These are phyloP conservation scores for Melanogrammus aeglefinus DNA, from an alignment of 2,797 vertebrate genomes.

Conservation along the genomic window DNA sequence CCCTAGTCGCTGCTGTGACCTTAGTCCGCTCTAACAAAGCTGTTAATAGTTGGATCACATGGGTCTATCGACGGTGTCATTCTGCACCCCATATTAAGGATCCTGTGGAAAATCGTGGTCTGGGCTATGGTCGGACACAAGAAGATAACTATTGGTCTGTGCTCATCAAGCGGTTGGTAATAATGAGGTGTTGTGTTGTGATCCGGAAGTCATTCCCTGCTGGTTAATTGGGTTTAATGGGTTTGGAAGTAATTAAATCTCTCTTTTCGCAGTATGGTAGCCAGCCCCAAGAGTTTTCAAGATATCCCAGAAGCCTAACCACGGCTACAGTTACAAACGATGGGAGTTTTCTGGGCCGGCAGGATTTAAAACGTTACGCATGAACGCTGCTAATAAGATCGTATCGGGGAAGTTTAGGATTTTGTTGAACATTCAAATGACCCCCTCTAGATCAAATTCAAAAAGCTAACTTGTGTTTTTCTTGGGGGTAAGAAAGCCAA, in stretches of 20 bases:
- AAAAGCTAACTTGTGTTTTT: not conserved
- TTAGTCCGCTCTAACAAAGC: not conserved
- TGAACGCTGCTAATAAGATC: not conserved
- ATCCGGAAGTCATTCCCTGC: not conserved
- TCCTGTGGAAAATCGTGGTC: not conserved
- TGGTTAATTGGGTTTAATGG: not conserved
- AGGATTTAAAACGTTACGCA: not conserved
- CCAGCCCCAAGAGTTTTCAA: not conserved
- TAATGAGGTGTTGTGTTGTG: not conserved
- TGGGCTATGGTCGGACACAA: not conserved
- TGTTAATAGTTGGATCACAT: not conserved
- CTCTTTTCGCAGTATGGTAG: not conserved
- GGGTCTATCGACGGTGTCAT: not conserved
- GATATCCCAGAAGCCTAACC: not conserved
- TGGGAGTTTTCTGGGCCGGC: not conserved
- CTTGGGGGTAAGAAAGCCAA: not conserved
- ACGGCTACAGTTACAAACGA: not conserved
- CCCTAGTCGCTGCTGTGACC: no score
- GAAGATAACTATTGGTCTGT: not conserved
- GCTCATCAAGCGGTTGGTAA: not conserved
- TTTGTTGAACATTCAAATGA: not conserved
- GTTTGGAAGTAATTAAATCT: constrained; percentile 1
- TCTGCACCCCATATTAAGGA: not conserved
- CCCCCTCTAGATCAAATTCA: not conserved
- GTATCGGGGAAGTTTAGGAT: not conserved